A percentile compares a stretch with the other conserved stretches of the same genome.
phyloP scores from a whole-genome alignment of 2,888 invertebrate genomes.

The Hyles lineata region DNA sequence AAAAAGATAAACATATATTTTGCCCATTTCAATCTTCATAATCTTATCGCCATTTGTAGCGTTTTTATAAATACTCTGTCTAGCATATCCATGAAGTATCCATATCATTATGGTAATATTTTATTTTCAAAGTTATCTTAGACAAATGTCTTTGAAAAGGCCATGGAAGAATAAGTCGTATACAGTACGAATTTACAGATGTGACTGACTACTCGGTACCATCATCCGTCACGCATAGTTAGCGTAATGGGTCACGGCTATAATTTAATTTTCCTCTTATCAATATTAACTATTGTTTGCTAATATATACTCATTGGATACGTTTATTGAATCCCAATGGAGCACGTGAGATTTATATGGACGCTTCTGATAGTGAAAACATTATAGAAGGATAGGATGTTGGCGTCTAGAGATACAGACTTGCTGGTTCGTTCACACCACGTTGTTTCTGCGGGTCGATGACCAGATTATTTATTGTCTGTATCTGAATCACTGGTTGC shows the following conservation, averaged over 20 bases:
- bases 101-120: too few relatives aligned
- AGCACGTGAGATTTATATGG: conserved; percentile 36
- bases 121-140: too few relatives aligned
- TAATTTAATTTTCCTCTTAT: conserved; percentile 52
- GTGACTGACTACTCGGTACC: conserved; percentile 13
- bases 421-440: conserved; percentile 46
- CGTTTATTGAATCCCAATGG: conserved; percentile 48
- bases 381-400: neutral
- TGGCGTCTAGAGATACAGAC: neutral
- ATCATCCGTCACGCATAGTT: conserved; percentile 47
- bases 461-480: conserved; percentile 12
- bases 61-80: too few relatives aligned
- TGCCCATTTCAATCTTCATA: too few relatives aligned
- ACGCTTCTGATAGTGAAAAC: conserved; percentile 26
- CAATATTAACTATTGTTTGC: conserved; percentile 55
- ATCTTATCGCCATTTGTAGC: too few relatives aligned
- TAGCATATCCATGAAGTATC: too few relatives aligned
- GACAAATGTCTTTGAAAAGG: neutral
- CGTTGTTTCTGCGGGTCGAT: neutral
- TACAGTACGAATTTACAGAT: neutral
- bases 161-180: neutral
- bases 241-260: conserved; percentile 48
- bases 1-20: too few relatives aligned
- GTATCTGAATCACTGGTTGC: neutral
- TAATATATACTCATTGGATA: conserved; percentile 43